A percentile compares a stretch with the other conserved stretches of the same genome.
Conservation (phyloP, 1,140 invertebrate genomes). For the Aethina tumida region DNA sequence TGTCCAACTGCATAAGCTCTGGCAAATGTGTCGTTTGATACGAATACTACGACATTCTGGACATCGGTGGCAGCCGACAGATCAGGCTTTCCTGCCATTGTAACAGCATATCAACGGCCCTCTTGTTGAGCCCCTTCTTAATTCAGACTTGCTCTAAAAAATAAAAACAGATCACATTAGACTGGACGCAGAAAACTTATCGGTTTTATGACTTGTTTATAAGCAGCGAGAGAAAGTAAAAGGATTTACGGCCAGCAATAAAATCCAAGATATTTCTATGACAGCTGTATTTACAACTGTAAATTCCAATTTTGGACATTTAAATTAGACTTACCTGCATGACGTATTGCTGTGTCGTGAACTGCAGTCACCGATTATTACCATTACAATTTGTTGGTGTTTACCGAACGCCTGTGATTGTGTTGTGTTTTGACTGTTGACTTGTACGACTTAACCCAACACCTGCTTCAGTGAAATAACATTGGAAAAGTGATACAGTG, state of each 20-base stretch:
- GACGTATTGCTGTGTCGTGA: conserved; percentile 30
- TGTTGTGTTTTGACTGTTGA: conserved; percentile 23
- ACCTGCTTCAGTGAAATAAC: conserved; percentile 30
- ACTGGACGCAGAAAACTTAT: conserved; percentile 1
- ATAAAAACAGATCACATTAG: conserved; percentile 10
- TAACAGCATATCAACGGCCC: conserved; percentile 37
- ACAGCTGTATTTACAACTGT: conserved; percentile 17
- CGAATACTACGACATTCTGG: conserved; percentile 41
- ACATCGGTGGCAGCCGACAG: conserved; percentile 32
- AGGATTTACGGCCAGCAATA: conserved; percentile 18
- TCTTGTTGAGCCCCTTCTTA: conserved; percentile 30
- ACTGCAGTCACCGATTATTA: conserved; percentile 26
- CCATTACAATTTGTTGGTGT: conserved; percentile 33
- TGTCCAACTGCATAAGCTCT: conserved; percentile 34
- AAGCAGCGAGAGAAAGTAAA: conserved; percentile 15
- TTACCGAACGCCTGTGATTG: conserved; percentile 16
- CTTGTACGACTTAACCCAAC: conserved; percentile 29
- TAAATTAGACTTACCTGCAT: conserved; percentile 33
- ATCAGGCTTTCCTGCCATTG: conserved; percentile 40
- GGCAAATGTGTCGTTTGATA: conserved; percentile 38
- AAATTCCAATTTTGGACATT: conserved; percentile 7
- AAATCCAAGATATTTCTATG: conserved; percentile 17
- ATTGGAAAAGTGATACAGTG: too few species aligned
- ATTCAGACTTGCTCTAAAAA: conserved; percentile 29
- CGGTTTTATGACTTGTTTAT: not conserved